A percentile compares a stretch with the other conserved stretches of the same genome.
Conservation (phyloP, 2,888 invertebrate genomes). For the Seladonia tumulorum region DNA sequence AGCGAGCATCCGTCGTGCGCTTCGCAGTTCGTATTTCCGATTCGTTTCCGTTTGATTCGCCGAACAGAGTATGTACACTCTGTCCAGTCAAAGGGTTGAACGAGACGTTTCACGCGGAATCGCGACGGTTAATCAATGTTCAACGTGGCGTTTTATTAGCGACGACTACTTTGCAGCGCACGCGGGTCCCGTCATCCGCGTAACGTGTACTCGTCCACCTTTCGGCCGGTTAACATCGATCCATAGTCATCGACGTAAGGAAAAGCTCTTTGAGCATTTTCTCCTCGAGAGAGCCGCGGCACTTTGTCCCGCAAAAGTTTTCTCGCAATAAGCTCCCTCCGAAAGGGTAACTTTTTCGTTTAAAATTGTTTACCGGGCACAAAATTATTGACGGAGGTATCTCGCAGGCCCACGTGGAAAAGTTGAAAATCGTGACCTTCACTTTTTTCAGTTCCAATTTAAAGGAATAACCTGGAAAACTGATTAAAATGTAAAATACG, state of each 20-base stretch:
- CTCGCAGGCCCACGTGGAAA: too few species aligned
- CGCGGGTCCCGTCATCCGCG: not conserved
- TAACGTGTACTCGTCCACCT: not conserved
- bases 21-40: not conserved
- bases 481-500: too few species aligned
- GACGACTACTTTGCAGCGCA: not conserved
- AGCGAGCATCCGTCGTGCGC: not conserved
- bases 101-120: not conserved
- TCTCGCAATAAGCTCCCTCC: not conserved
- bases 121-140: not conserved
- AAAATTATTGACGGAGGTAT: not conserved
- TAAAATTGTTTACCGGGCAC: not conserved
- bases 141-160: not conserved
- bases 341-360: not conserved
- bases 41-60: not conserved
- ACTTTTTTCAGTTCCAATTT: too few species aligned
- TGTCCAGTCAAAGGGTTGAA: constrained; percentile 1
- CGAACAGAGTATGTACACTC: not conserved
- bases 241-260: not conserved
- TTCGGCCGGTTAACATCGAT: not conserved
- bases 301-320: not conserved
- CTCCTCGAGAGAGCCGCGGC: not conserved
- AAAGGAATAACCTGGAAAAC: too few species aligned
- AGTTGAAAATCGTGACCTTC: too few species aligned
- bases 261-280: not conserved